phyloP scores from a whole-genome alignment of 2,888 invertebrate genomes.

The Ochlodes sylvanus region DNA sequence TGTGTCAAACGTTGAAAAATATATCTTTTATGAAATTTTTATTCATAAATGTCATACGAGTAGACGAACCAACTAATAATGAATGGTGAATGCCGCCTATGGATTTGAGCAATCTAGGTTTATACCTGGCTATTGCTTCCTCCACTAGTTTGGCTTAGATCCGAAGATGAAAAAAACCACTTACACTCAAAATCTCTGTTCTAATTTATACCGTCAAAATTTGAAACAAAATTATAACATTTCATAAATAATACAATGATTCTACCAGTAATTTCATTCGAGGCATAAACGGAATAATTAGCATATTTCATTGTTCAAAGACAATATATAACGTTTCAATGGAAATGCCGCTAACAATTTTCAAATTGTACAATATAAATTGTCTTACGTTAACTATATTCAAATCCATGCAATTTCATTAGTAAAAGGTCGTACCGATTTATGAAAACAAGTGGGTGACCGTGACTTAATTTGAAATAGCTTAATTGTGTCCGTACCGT shows the following conservation, averaged over 20 bases:
- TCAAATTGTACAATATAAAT: constrained; percentile 21
- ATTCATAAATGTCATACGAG: too few relatives aligned
- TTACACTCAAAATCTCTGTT: too few relatives aligned
- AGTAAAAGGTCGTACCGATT: constrained; percentile 6
- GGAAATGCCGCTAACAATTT: constrained; percentile 18
- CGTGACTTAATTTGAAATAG: constrained; percentile 8
- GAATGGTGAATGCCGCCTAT: too few relatives aligned
- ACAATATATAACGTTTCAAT: constrained; percentile 39
- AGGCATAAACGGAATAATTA: constrained; percentile 38
- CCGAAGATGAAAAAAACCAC: too few relatives aligned
- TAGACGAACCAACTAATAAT: too few relatives aligned
- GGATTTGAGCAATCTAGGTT: too few relatives aligned
- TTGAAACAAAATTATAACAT: not conserved
- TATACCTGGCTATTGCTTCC: too few relatives aligned
- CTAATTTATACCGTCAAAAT: not conserved
- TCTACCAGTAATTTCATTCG: constrained; percentile 7
- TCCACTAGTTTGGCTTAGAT: too few relatives aligned
- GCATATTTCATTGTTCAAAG: constrained; percentile 43
- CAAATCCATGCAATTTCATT: constrained; percentile 25
- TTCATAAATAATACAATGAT: constrained; percentile 11
- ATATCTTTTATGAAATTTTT: too few relatives aligned
- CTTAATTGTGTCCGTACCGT: not conserved
- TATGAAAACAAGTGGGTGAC: constrained; percentile 11
- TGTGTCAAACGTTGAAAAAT: too few relatives aligned
- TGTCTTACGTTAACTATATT: constrained; percentile 16